Conservation (phyloP, 2,797 vertebrate genomes). For the Chloroceryle amazona region DNA sequence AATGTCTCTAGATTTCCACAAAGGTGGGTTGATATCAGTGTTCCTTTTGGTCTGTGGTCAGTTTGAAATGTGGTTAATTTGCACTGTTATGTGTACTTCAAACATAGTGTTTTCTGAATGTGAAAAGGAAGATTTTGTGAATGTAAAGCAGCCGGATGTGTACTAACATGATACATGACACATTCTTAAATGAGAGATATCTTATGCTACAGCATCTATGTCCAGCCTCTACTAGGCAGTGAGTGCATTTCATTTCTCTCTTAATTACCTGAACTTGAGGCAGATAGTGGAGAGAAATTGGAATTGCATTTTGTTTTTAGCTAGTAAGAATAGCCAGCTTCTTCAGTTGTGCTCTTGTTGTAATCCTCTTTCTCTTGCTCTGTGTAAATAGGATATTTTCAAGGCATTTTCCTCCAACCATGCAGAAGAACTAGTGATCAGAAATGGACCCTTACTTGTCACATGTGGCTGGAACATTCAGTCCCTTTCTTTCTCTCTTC, state of each 20-base stretch:
- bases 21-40: conserved; percentile 83
- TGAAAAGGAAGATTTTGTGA: not conserved
- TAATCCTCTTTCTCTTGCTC: not conserved
- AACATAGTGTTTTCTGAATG: not conserved
- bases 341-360: not conserved
- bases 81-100: not conserved
- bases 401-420: fast-evolving
- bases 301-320: not conserved
- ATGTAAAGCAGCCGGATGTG: not conserved
- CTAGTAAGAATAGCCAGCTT: not conserved
- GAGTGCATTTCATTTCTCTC: not conserved
- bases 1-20: conserved; percentile 91
- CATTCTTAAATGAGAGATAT: not conserved
- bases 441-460: not conserved
- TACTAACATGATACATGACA: not conserved
- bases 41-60: not conserved
- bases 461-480: not conserved
- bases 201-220: not conserved
- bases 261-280: not conserved
- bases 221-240: not conserved
- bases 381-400: not conserved
- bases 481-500: not conserved
- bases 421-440: not conserved
- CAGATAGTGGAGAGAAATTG: not conserved
- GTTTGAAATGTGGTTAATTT: not conserved